These are phyloP conservation scores for Tenthredo mesomela DNA, from an alignment of 2,888 invertebrate genomes.

Conservation along the genomic window DNA sequence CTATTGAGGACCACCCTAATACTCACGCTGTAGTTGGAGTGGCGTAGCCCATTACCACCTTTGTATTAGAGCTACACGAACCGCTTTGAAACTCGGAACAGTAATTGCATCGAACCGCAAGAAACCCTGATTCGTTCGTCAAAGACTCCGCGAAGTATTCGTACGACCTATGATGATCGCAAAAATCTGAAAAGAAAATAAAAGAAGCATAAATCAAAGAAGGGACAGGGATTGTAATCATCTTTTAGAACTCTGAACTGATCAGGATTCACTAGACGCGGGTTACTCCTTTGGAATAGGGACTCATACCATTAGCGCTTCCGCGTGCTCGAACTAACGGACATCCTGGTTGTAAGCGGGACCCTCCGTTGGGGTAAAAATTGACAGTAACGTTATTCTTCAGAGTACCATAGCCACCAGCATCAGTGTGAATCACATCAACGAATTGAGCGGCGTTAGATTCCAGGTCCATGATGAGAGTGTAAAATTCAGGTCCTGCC, in stretches of 20 bases:
- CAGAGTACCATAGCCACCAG: slow-evolving; percentile 76
- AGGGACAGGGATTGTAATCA: background rate
- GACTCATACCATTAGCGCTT: background rate
- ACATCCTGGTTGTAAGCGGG: slow-evolving; percentile 79
- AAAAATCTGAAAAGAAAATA: slow-evolving; percentile 75
- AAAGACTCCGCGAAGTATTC: slow-evolving; percentile 78
- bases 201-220: background rate
- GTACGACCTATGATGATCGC: slow-evolving; percentile 80
- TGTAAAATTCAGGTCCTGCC: slow-evolving; percentile 73
- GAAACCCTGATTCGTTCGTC: background rate
- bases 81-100: background rate
- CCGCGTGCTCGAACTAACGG: background rate
- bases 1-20: too few species aligned
- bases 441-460: slow-evolving; percentile 78
- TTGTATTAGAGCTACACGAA: slow-evolving; percentile 51
- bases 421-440: slow-evolving; percentile 79
- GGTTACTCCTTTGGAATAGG: background rate
- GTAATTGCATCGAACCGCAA: slow-evolving; percentile 56
- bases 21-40: slow-evolving; percentile 34
- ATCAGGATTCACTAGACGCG: background rate
- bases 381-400: slow-evolving; percentile 75
- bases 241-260: background rate
- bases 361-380: slow-evolving; percentile 80
- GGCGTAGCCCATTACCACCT: slow-evolving; percentile 60
- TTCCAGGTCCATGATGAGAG: slow-evolving; percentile 71